Evolutionary conservation across 2,113 vertebrate species (phyloP).

Genomic region (Campylorhamphus procurvoides): DNA sequence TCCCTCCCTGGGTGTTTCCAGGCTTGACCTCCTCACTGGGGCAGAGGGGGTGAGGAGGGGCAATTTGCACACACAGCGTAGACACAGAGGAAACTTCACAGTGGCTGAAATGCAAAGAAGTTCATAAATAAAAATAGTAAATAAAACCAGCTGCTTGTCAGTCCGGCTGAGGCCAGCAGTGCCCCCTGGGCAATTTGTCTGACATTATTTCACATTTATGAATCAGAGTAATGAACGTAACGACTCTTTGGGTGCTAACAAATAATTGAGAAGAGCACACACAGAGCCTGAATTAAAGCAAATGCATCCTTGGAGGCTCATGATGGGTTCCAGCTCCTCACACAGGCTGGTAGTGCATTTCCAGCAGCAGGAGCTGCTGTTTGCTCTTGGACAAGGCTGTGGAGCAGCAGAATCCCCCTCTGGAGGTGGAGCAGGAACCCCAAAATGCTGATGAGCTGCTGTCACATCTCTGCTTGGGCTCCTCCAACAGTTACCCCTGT

Average conservation of each 20-base stretch:
- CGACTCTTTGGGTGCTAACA: background rate
- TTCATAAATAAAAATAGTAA: background rate
- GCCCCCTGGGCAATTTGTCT: background rate
- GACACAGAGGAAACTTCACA: background rate
- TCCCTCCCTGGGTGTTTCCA: background rate
- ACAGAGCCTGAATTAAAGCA: background rate
- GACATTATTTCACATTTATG: background rate
- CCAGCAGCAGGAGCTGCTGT: background rate
- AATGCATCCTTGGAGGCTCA: background rate
- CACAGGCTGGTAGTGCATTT: background rate
- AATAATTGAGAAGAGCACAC: background rate
- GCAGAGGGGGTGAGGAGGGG: background rate
- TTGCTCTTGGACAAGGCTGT: background rate
- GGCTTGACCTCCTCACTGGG: rapidly evolving
- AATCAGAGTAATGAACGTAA: background rate
- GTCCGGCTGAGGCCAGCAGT: background rate
- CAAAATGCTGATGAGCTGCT: background rate
- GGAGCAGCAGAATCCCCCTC: background rate
- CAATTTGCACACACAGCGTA: rapidly evolving
- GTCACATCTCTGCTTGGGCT: background rate
- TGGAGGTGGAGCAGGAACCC: background rate
- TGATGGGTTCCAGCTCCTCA: background rate
- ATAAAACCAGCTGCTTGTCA: background rate
- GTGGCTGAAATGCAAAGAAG: background rate
- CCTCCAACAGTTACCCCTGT: rapidly evolving